Evolutionary conservation across 2,797 vertebrate species (phyloP).

Genomic region (Spinus olivaceus): DNA sequence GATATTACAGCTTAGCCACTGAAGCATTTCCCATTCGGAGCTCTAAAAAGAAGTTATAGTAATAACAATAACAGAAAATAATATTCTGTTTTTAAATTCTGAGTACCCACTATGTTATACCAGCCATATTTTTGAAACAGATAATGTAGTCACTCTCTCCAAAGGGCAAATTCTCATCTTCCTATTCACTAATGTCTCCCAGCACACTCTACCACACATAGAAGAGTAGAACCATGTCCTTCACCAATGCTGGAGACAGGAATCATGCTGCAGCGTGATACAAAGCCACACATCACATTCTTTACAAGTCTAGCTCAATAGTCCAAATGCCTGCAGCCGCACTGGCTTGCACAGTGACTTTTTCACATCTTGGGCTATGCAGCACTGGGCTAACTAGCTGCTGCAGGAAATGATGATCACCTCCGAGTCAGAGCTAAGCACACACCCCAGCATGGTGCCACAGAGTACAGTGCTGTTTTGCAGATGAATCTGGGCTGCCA

Average conservation of each 20-base stretch:
- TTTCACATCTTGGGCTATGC: background rate
- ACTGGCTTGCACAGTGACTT: rapidly evolving
- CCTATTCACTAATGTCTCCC: background rate
- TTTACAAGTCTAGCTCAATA: background rate
- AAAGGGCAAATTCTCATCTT: background rate
- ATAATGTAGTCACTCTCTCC: background rate
- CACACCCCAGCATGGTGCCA: background rate
- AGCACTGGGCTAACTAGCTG: background rate
- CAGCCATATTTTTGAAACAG: background rate
- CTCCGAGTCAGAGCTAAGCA: background rate
- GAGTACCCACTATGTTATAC: background rate
- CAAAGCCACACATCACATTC: background rate
- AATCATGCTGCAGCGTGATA: background rate
- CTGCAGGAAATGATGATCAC: conserved; percentile 36
- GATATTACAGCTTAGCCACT: background rate
- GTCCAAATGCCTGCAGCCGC: background rate
- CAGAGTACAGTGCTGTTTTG: background rate
- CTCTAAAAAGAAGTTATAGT: background rate
- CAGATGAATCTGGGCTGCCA: conserved; percentile 12
- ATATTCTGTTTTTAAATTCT: background rate
- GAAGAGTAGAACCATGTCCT: background rate
- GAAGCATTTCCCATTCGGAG: background rate
- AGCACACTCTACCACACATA: background rate
- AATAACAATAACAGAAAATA: background rate
- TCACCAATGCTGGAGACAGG: background rate